A percentile compares a stretch with the other conserved stretches of the same genome.
Evolutionary conservation across 1,140 invertebrate genomes (phyloP).

Genomic region (Bathynomus jamesi): DNA sequence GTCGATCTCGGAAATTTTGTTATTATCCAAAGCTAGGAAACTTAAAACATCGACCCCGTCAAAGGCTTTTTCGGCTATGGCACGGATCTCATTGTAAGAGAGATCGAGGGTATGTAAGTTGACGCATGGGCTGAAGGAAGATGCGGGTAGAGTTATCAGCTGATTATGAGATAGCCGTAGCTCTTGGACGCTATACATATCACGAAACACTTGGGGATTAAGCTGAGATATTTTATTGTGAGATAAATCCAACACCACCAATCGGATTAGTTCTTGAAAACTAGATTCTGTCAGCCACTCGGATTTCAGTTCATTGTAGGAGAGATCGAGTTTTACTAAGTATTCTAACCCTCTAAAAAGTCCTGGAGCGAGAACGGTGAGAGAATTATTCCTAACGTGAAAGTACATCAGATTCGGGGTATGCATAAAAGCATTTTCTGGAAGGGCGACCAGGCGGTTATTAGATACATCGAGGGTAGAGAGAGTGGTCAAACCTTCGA

Average conservation of each 20-base stretch:
- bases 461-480: slow-evolving; percentile 65
- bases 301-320: slow-evolving; percentile 44
- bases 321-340: slow-evolving; percentile 61
- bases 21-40: slow-evolving; percentile 68
- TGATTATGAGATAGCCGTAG: slow-evolving; percentile 70
- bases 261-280: slow-evolving; percentile 74
- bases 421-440: slow-evolving; percentile 51
- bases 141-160: slow-evolving; percentile 65
- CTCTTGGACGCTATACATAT: slow-evolving; percentile 71
- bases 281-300: slow-evolving; percentile 53
- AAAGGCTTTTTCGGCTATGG: slow-evolving; percentile 64
- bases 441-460: slow-evolving; percentile 64
- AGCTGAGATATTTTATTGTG: slow-evolving; percentile 72
- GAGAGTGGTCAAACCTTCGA: slow-evolving; percentile 42
- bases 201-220: slow-evolving; percentile 64
- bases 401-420: slow-evolving; percentile 62
- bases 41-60: slow-evolving; percentile 70
- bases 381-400: slow-evolving; percentile 54
- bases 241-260: slow-evolving; percentile 75
- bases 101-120: slow-evolving; percentile 72
- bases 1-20: slow-evolving; percentile 64
- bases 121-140: slow-evolving; percentile 71
- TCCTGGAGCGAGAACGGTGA: slow-evolving; percentile 73
- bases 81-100: slow-evolving; percentile 67
- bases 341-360: slow-evolving; percentile 67